Evolutionary conservation across 1,140 invertebrate genomes (phyloP), one percentile per base, ranked within the genome.

Genomic region (Bombus waltoni): DNA sequence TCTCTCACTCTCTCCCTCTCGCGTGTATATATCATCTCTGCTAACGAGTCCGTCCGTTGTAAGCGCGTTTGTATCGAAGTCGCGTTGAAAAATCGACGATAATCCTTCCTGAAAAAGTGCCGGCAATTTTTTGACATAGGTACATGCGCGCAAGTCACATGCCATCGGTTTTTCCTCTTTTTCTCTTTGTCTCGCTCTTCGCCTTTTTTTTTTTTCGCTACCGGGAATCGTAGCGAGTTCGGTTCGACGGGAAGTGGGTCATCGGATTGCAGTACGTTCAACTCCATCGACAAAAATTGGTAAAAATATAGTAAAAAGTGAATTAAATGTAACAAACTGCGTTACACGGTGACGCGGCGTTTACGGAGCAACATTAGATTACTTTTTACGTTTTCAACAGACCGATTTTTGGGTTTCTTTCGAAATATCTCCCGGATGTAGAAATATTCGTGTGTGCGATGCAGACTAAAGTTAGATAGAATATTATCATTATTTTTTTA

Each of bases 11-110:
- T 59, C 57, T n/a, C 59, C 35, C 25, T 68, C 59, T 83, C 75
- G 57, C 32, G 44, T 11, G 72, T 44, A 73, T 73, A 62, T 73
- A 81, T 80, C 66, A 80, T 73, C 59, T 53, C 44, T 18, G 73
- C 15, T 83, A 76, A 83, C 73, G 81, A 83, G 81, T 40, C 62
- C 22, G 70, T 62, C 22, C 53, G 78, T 47, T 40, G 65, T 38
- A 80, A 70, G 78, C 78, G 70, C 47, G 70, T 62, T 74, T 74
- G 80, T 81, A 73, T 81, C 70, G 80, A 62, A 81, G 70, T 73
- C 47, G 40, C 53, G 47, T 73, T 81, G 70, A 81, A 73, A 81
- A 73, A 81, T 74, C n/a, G 80, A 44, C 70, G 80, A 81, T 73
- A 81, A 74, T 73, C 53, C 80, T 35, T 13, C 53, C n/a, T 81